Evolutionary conservation across 2,888 invertebrate genomes (phyloP).

Genomic region (Gymnoscelis rufifasciata): DNA sequence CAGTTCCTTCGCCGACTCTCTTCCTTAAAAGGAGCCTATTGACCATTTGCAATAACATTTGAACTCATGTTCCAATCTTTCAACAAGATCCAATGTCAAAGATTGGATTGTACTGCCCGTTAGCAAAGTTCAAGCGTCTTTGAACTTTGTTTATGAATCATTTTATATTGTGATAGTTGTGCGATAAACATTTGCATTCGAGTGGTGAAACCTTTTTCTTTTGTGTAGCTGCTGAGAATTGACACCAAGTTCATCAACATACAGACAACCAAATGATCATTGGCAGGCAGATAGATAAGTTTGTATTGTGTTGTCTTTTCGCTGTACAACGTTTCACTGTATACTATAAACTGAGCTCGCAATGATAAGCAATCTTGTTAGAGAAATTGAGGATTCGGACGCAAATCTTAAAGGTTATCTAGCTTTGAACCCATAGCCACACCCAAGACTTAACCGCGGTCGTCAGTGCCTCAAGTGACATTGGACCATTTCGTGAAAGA

Average conservation of each 20-base stretch:
- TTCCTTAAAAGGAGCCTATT: slow-evolving; percentile 16
- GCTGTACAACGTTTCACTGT: not conserved
- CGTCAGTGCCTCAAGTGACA: slow-evolving; percentile 18
- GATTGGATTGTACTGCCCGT: slow-evolving; percentile 22
- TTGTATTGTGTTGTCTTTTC: not conserved
- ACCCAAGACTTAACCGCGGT: not conserved
- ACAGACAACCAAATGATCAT: slow-evolving; percentile 1
- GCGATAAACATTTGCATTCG: slow-evolving; percentile 17
- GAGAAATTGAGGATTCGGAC: not conserved
- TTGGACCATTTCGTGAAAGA: slow-evolving; percentile 33
- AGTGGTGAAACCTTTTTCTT: slow-evolving; percentile 1
- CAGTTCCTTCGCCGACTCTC: slow-evolving; percentile 4
- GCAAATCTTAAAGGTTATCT: slow-evolving; percentile 1
- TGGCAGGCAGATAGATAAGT: not conserved
- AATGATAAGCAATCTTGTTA: not conserved
- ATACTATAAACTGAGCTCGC: not conserved
- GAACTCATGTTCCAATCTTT: slow-evolving; percentile 21
- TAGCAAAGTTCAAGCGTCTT: slow-evolving; percentile 19
- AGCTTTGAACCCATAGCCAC: not conserved
- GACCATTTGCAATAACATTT: slow-evolving; percentile 18
- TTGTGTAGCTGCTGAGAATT: not conserved
- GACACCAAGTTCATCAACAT: slow-evolving; percentile 1
- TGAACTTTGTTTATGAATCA: slow-evolving; percentile 25
- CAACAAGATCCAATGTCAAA: slow-evolving; percentile 26
- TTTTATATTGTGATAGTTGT: slow-evolving; percentile 23